A percentile compares a stretch with the other conserved stretches of the same genome.
Evolutionary conservation across 2,113 vertebrate genomes (phyloP).

Genomic region (Fulica atra): DNA sequence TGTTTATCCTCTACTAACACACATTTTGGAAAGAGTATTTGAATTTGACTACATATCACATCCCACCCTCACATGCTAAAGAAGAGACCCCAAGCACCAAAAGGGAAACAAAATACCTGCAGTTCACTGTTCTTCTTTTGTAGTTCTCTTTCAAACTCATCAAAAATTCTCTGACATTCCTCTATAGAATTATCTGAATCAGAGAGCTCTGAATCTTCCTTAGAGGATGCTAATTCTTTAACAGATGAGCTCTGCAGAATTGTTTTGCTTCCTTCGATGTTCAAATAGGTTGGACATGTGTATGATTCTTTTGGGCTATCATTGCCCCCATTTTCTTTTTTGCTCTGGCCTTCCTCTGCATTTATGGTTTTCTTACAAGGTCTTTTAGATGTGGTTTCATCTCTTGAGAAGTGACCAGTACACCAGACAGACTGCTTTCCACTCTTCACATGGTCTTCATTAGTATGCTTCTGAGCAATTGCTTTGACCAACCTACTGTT

Average conservation of each 20-base stretch:
- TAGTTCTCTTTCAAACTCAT: slow-evolving; percentile 21
- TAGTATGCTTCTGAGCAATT: neutral
- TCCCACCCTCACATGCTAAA: neutral
- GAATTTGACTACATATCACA: neutral
- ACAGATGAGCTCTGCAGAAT: neutral
- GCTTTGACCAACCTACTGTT: neutral
- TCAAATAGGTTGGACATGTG: neutral
- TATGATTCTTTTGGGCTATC: neutral
- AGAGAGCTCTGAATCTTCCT: neutral
- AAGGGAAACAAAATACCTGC: slow-evolving; percentile 5
- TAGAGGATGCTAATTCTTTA: neutral
- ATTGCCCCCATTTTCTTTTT: too few species aligned
- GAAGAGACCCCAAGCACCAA: neutral
- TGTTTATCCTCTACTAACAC: neutral
- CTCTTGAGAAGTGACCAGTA: neutral
- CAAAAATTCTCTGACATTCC: slow-evolving; percentile 81
- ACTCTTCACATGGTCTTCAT: neutral
- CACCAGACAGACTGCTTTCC: neutral
- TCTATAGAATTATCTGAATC: slow-evolving; percentile 78
- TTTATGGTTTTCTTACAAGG: neutral
- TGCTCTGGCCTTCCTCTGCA: neutral
- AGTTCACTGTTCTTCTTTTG: neutral
- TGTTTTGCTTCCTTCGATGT: neutral
- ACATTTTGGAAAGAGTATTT: neutral
- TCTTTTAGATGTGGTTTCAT: neutral